Evolutionary conservation across 2,113 vertebrate species (phyloP).

Genomic region (Larimichthys polyactis): DNA sequence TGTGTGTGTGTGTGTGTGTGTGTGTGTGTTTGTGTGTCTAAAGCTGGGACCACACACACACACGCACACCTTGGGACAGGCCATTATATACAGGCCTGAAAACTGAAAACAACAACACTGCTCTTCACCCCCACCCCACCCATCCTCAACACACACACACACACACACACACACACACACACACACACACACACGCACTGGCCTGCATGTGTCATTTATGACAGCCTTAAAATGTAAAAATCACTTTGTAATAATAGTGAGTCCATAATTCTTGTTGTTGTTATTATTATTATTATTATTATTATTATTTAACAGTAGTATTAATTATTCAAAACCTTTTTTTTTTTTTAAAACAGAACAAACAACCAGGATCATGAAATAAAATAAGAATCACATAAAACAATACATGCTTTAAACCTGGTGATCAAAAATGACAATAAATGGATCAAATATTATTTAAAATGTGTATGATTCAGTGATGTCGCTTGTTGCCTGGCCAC

Average conservation of each 20-base stretch:
- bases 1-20: conserved; percentile 30
- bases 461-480: neutral
- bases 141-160: neutral
- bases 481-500: neutral
- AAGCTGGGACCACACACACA: conserved; percentile 11
- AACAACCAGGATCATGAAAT: neutral
- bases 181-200: conserved; percentile 6
- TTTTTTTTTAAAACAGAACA: neutral
- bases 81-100: conserved; percentile 51
- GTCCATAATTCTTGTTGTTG: no score
- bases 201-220: conserved; percentile 1
- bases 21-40: conserved; percentile 26
- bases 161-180: conserved; percentile 12
- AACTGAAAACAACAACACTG: conserved; percentile 61
- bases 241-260: no score
- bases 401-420: neutral
- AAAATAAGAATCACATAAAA: neutral
- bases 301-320: neutral
- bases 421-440: no score
- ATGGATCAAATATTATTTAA: neutral
- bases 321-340: neutral
- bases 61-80: conserved; percentile 63
- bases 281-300: neutral
- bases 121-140: neutral
- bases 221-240: neutral